Percentiles rank a stretch among this genome's conserved stretches.
Evolutionary conservation across 2,888 invertebrate species (phyloP).

Genomic region (Octodonta nipae): DNA sequence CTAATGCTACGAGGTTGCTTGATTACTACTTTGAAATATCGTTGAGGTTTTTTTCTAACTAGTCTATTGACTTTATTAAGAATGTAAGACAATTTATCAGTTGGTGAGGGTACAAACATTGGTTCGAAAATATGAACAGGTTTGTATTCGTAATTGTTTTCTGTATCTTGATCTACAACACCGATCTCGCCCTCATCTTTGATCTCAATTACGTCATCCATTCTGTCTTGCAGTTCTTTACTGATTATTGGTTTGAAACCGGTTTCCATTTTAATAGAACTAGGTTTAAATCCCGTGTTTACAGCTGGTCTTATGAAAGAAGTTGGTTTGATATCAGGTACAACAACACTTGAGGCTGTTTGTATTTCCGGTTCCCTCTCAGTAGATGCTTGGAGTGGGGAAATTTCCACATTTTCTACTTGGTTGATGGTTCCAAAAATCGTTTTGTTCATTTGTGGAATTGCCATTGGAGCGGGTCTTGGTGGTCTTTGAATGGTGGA

Average conservation of each 20-base stretch:
- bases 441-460: conserved; percentile 15
- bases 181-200: conserved; percentile 40
- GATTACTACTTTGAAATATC: conserved; percentile 16
- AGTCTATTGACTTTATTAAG: too few species aligned
- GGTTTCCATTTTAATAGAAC: conserved; percentile 67
- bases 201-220: conserved; percentile 31
- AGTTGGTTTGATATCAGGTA: conserved; percentile 10
- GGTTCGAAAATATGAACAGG: conserved; percentile 60
- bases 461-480: neutral
- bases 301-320: conserved; percentile 41
- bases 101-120: conserved; percentile 68
- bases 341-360: conserved; percentile 16
- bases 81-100: conserved; percentile 43
- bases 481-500: too few species aligned
- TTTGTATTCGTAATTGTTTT: conserved; percentile 36
- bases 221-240: conserved; percentile 43
- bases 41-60: conserved; percentile 23
- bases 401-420: conserved; percentile 26
- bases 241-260: conserved; percentile 68
- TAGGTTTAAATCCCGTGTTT: conserved; percentile 68
- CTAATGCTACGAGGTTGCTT: conserved; percentile 15
- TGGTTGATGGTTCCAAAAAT: conserved; percentile 11
- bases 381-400: conserved; percentile 29
- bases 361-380: conserved; percentile 25
- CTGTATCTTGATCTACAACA: conserved; percentile 32